These are phyloP conservation scores for Glareola pratincola DNA, from an alignment of 2,113 vertebrate species.

Conservation along the genomic window DNA sequence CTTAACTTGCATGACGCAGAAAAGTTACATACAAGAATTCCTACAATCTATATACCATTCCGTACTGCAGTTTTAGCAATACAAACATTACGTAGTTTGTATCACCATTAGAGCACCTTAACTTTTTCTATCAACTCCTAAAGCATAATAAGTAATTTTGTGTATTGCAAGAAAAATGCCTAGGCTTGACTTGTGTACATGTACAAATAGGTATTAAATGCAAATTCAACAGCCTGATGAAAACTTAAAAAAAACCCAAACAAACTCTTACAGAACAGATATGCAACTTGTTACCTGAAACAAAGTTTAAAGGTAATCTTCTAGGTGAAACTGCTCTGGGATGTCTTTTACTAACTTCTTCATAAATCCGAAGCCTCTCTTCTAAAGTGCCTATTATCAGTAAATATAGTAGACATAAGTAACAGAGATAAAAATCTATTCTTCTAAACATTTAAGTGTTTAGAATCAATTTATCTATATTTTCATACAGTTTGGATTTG, in stretches of 20 bases:
- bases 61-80: not conserved
- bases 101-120: not conserved
- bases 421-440: conserved; percentile 32
- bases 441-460: not conserved
- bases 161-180: not conserved
- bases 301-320: conserved; percentile 82
- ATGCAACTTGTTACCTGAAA: conserved; percentile 75
- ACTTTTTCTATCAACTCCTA: not conserved
- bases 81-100: not conserved
- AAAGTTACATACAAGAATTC: not conserved
- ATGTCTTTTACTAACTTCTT: conserved; percentile 79
- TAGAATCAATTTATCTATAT: not conserved
- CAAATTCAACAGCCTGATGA: not conserved
- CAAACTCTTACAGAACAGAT: conserved; percentile 43
- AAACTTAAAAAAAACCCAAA: not conserved
- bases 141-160: not conserved
- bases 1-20: not conserved
- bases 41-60: not conserved
- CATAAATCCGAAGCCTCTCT: conserved; percentile 80
- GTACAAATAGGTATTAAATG: not conserved
- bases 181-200: not conserved
- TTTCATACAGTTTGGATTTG: not conserved
- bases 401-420: conserved; percentile 68
- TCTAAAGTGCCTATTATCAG: conserved; percentile 76
- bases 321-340: conserved; percentile 80